phyloP scores from a whole-genome alignment of 2,797 vertebrate species.

The Falco biarmicus region DNA sequence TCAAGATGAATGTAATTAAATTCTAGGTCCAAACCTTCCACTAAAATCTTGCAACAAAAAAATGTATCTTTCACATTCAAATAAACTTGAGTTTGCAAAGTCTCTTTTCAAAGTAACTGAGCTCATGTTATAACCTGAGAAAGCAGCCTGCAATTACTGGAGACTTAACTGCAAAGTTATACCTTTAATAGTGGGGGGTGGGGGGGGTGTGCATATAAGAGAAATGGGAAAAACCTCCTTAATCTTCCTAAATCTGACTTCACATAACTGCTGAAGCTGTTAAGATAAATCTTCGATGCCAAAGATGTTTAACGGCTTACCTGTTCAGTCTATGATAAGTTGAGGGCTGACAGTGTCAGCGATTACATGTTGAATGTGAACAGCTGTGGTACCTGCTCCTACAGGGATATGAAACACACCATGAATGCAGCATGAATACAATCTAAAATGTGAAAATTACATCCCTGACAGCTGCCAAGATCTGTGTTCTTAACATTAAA shows the following conservation, averaged over 20 bases:
- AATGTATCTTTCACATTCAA: neutral
- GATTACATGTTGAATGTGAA: neutral
- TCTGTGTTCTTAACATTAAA: neutral
- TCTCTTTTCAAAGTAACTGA: neutral
- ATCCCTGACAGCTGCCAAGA: neutral
- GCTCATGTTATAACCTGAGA: neutral
- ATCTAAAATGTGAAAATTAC: neutral
- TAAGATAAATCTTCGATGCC: neutral
- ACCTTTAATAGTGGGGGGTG: neutral
- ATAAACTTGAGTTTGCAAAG: conserved; percentile 38
- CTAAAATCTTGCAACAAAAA: neutral
- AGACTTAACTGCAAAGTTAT: neutral
- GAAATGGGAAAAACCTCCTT: neutral
- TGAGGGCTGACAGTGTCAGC: neutral
- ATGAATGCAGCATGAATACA: neutral
- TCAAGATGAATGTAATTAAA: neutral
- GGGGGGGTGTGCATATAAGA: neutral
- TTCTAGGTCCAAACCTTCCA: neutral
- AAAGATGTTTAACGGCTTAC: neutral
- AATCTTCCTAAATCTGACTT: neutral
- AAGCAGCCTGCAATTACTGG: neutral
- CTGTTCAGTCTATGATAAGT: neutral
- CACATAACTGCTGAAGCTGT: neutral
- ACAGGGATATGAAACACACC: neutral
- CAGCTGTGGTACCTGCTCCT: neutral